Conservation (phyloP, 2,113 vertebrate genomes). For the Salvelinus sp. region DNA sequence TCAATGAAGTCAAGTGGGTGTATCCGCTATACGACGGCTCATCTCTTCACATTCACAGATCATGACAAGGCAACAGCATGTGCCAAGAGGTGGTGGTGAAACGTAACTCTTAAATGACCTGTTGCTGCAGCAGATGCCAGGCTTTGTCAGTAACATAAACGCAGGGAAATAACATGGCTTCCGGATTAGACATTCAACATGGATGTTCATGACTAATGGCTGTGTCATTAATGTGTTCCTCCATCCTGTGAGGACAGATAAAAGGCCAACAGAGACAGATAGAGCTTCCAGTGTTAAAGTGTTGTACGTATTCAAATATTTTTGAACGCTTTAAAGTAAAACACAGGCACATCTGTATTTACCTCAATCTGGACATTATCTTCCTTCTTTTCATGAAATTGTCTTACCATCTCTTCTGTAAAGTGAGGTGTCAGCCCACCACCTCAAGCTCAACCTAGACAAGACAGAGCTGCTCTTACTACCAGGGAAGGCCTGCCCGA, state of each 20-base stretch:
- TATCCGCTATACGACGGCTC: not conserved
- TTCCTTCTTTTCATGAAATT: not conserved
- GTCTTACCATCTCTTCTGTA: not conserved
- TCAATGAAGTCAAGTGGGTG: not conserved
- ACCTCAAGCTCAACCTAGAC: no score
- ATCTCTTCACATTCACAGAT: not conserved
- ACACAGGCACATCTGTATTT: not conserved
- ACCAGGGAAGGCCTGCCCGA: no score
- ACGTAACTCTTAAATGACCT: slow-evolving; percentile 50
- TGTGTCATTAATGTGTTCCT: slow-evolving; percentile 50
- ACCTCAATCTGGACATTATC: not conserved
- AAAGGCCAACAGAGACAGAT: slow-evolving; percentile 25
- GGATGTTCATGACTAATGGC: slow-evolving; percentile 43
- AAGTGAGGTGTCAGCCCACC: no score
- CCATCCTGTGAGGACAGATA: slow-evolving; percentile 11
- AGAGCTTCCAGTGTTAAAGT: slow-evolving; percentile 46
- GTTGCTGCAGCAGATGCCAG: slow-evolving; percentile 62
- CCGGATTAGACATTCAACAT: slow-evolving; percentile 60
- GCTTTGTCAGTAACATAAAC: slow-evolving; percentile 55
- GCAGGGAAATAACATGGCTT: slow-evolving; percentile 41
- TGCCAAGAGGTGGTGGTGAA: slow-evolving; percentile 47
- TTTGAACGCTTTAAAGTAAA: slow-evolving; percentile 1
- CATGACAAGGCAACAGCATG: not conserved
- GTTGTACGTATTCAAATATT: slow-evolving; percentile 58
- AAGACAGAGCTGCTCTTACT: no score